Evolutionary conservation across 2,113 vertebrate species (phyloP).

Genomic region (Centrocercus urophasianus): DNA sequence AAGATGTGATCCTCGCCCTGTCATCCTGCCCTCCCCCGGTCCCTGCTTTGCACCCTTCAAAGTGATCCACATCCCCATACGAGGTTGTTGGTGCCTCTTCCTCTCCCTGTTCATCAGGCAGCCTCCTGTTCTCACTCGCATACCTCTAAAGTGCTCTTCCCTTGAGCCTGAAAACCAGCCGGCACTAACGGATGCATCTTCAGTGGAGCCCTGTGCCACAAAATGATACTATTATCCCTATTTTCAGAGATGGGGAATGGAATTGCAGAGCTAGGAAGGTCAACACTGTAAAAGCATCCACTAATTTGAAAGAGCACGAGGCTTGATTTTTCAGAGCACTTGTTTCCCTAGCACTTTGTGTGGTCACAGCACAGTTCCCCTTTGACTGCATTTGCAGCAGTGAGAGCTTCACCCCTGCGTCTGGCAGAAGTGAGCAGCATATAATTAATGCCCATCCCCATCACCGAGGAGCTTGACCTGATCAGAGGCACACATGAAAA

Average conservation of each 20-base stretch:
- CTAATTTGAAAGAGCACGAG: neutral
- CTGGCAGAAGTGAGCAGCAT: neutral
- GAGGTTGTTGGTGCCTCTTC: rapidly evolving
- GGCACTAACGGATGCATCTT: neutral
- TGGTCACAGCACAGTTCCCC: neutral
- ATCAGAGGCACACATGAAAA: neutral
- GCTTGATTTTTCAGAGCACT: neutral
- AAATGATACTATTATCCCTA: neutral
- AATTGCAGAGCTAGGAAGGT: neutral
- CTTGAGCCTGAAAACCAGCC: neutral
- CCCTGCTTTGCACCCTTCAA: neutral
- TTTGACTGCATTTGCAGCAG: neutral
- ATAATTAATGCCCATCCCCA: neutral
- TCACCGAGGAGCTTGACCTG: neutral
- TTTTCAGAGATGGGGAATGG: rapidly evolving
- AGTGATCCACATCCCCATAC: neutral
- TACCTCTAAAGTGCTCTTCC: neutral
- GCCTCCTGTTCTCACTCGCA: rapidly evolving
- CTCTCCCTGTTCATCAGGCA: neutral
- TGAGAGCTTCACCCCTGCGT: neutral
- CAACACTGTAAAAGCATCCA: conserved; percentile 27
- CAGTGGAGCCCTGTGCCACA: neutral
- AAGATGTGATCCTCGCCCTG: neutral
- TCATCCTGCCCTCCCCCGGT: neutral
- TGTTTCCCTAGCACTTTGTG: conserved; percentile 7